phyloP scores from a whole-genome alignment of 2,888 invertebrate species.

The Ophonus ardosiacus region DNA sequence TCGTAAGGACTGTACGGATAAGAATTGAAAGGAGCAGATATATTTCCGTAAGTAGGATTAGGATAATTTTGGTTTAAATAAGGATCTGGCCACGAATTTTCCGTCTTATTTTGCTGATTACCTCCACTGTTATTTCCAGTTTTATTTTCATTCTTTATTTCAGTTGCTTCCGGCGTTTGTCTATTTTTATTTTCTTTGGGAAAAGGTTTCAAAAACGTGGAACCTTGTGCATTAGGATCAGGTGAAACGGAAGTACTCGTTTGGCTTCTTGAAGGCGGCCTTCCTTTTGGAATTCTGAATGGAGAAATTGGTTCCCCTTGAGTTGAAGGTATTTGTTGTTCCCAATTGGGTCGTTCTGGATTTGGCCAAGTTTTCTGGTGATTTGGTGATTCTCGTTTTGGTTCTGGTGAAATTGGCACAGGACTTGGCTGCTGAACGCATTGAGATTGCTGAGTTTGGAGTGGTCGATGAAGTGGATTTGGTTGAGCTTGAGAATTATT shows the following conservation, averaged over 20 bases:
- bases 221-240: constrained; percentile 76
- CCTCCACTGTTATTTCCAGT: constrained; percentile 73
- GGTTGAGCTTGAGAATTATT: constrained; percentile 69
- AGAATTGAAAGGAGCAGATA: constrained; percentile 71
- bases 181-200: constrained; percentile 79
- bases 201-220: constrained; percentile 82
- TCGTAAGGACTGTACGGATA: constrained; percentile 79
- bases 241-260: constrained; percentile 76
- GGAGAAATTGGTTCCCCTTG: constrained; percentile 77
- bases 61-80: constrained; percentile 58
- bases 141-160: constrained; percentile 68
- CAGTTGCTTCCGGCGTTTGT: constrained; percentile 44
- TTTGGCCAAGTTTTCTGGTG: constrained; percentile 64
- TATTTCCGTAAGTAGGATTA: constrained; percentile 56
- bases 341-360: constrained; percentile 55
- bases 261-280: constrained; percentile 81
- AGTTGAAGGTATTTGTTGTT: constrained; percentile 26
- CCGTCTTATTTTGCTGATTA: constrained; percentile 15
- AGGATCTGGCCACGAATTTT: constrained; percentile 61
- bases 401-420: constrained; percentile 60
- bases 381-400: constrained; percentile 41
- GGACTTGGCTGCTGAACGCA: constrained; percentile 53
- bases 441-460: constrained; percentile 13
- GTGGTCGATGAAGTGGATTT: constrained; percentile 2
- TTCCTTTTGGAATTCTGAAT: constrained; percentile 82